Percentiles rank a stretch among this genome's conserved stretches.
Conservation (phyloP, 2,113 vertebrate species). For the Lepus europaeus region DNA sequence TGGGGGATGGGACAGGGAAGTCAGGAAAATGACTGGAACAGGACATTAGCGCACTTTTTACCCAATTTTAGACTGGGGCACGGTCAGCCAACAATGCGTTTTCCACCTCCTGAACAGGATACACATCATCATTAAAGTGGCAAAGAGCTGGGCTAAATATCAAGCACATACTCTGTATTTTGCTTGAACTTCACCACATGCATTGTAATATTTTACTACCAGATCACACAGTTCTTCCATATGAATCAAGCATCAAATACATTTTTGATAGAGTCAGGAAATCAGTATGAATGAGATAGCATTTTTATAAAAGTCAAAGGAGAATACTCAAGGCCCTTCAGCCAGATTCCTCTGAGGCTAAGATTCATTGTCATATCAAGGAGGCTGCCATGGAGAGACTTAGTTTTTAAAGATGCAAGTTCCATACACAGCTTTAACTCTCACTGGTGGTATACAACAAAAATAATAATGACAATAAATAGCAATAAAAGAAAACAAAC, state of each 20-base stretch:
- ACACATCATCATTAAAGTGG: neutral
- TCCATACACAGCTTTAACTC: neutral
- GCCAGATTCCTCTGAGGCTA: neutral
- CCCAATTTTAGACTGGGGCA: neutral
- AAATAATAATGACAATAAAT: neutral
- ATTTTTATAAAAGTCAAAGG: slow-evolving; percentile 28
- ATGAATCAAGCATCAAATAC: slow-evolving; percentile 41
- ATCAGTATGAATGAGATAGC: slow-evolving; percentile 16
- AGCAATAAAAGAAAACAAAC: neutral
- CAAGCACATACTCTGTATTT: slow-evolving; percentile 31
- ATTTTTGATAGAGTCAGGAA: slow-evolving; percentile 57
- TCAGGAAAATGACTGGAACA: neutral
- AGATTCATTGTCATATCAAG: slow-evolving; percentile 31
- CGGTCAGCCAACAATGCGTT: slow-evolving; percentile 4
- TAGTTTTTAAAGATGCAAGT: neutral
- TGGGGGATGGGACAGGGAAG: neutral
- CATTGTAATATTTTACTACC: slow-evolving; percentile 56
- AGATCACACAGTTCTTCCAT: slow-evolving; percentile 25
- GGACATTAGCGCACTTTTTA: neutral
- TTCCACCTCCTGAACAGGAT: neutral
- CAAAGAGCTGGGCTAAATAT: slow-evolving; percentile 9
- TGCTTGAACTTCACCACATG: slow-evolving; percentile 55
- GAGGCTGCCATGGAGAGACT: neutral
- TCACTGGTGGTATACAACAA: neutral
- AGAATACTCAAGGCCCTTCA: neutral